phyloP scores from a whole-genome alignment of 2,888 invertebrate species.

The Poecilus cupreus region DNA sequence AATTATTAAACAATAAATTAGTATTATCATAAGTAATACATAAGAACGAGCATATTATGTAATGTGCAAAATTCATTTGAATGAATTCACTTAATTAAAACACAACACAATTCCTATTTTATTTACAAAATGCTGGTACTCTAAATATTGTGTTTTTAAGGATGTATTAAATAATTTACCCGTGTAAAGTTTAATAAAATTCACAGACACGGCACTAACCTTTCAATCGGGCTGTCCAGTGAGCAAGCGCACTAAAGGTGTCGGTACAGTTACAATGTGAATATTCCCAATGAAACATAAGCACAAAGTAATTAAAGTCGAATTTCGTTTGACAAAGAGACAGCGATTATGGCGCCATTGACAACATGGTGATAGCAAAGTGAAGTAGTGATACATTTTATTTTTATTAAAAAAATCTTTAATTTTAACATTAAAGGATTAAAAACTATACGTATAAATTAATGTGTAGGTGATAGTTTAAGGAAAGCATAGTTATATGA shows the following conservation, averaged over 20 bases:
- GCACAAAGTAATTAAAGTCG: not conserved
- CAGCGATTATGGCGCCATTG: conserved; percentile 16
- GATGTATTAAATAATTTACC: conserved; percentile 21
- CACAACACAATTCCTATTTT: not conserved
- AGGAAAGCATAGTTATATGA: not conserved
- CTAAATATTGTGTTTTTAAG: not conserved
- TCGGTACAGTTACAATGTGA: not conserved
- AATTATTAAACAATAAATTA: not conserved
- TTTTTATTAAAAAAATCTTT: conserved; percentile 41
- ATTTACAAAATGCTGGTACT: not conserved
- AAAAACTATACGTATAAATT: not conserved
- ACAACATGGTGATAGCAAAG: conserved; percentile 28
- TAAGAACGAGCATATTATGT: conserved; percentile 23
- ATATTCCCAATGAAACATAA: not conserved
- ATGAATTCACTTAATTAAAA: not conserved
- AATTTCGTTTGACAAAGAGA: conserved; percentile 1
- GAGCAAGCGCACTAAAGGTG: conserved; percentile 52
- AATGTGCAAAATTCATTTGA: conserved; percentile 7
- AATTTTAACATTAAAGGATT: not conserved
- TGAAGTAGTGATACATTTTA: conserved; percentile 13
- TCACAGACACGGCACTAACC: conserved; percentile 54
- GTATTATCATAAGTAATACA: not conserved
- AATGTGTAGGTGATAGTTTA: not conserved
- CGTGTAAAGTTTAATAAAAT: not conserved
- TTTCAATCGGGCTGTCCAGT: conserved; percentile 47